Conservation (phyloP, 2,797 vertebrate species). For the Erithacus rubecula region DNA sequence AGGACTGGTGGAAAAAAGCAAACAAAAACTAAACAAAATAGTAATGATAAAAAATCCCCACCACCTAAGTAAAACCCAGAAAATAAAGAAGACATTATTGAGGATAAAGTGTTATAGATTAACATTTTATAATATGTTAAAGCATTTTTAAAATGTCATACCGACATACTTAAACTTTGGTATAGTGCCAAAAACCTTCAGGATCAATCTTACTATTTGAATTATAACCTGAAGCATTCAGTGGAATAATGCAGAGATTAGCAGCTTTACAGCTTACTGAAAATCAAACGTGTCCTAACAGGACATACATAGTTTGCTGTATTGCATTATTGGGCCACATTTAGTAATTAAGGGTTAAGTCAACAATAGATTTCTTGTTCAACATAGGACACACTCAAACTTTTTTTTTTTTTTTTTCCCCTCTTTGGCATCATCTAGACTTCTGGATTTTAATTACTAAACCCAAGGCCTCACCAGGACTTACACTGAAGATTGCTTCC, state of each 20-base stretch:
- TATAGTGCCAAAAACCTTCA: slow-evolving; percentile 65
- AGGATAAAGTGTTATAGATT: not conserved
- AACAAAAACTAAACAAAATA: not conserved
- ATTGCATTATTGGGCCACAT: not conserved
- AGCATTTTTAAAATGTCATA: slow-evolving; percentile 49
- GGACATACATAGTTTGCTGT: slow-evolving; percentile 31
- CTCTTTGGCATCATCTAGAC: not conserved
- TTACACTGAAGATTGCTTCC: not conserved
- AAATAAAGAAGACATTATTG: not conserved
- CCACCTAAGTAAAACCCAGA: not conserved
- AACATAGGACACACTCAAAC: not conserved
- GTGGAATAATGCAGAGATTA: not conserved
- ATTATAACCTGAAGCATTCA: not conserved
- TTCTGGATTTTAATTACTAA: not conserved
- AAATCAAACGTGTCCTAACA: not conserved
- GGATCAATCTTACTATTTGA: not conserved
- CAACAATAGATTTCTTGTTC: not conserved
- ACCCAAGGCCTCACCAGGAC: accelerated
- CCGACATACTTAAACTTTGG: slow-evolving; percentile 69
- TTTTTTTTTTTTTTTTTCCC: not conserved
- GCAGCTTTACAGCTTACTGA: slow-evolving; percentile 71
- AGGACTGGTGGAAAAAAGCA: not conserved
- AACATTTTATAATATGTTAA: not conserved
- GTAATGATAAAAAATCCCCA: accelerated
- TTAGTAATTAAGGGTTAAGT: not conserved